Conservation (phyloP, 2,888 invertebrate species). For the Brassicogethes aeneus region DNA sequence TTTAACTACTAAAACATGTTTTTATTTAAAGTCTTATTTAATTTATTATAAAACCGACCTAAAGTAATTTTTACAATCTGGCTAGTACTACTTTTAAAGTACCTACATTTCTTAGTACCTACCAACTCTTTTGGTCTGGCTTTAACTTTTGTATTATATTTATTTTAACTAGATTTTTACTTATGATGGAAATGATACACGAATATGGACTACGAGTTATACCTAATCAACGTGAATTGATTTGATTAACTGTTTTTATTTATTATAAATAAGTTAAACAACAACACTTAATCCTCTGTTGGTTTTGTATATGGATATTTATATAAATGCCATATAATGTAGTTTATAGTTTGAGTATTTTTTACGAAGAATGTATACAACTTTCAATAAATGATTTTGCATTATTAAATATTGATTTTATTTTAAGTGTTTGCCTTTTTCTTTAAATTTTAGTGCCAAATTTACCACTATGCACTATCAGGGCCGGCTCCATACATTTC, state of each 20-base stretch:
- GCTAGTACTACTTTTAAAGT: too few species aligned
- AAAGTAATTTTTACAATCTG: too few species aligned
- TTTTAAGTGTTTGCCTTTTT: too few species aligned
- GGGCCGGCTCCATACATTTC: too few species aligned
- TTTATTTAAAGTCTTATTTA: too few species aligned
- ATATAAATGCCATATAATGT: constrained; percentile 18
- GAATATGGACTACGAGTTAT: constrained; percentile 20
- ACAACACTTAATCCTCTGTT: constrained; percentile 1
- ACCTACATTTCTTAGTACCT: too few species aligned
- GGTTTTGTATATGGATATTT: constrained; percentile 11
- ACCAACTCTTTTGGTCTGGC: too few species aligned
- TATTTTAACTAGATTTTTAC: constrained; percentile 2
- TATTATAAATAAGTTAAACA: too few species aligned
- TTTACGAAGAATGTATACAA: constrained; percentile 10
- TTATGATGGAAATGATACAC: constrained; percentile 11
- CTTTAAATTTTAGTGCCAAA: too few species aligned
- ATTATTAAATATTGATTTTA: background rate
- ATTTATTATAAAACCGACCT: too few species aligned
- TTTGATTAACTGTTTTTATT: background rate
- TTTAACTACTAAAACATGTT: too few species aligned
- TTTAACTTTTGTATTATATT: constrained; percentile 13
- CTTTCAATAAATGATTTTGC: constrained; percentile 4
- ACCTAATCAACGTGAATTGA: background rate
- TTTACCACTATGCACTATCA: too few species aligned
- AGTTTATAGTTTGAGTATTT: constrained; percentile 17